phyloP scores from a whole-genome alignment of 2,888 invertebrate species.

The Hypomecis atomaria region DNA sequence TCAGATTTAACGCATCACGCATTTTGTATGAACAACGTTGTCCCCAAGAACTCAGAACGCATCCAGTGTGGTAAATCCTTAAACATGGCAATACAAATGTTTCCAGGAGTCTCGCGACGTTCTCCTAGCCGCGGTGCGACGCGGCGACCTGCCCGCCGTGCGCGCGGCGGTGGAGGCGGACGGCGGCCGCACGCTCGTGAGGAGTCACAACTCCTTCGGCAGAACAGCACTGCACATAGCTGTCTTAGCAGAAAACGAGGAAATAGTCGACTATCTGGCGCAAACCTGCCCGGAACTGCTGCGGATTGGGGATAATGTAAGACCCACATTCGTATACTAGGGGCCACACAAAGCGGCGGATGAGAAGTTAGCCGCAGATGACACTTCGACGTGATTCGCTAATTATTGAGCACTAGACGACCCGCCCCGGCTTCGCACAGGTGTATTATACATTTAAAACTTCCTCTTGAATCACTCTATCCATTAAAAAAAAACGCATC shows the following conservation, averaged over 20 bases:
- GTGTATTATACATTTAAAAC: too few relatives aligned
- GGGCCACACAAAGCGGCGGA: too few relatives aligned
- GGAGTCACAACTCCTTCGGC: conserved; percentile 87
- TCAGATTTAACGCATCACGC: too few relatives aligned
- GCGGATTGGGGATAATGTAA: conserved; percentile 93
- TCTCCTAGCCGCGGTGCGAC: conserved; percentile 88
- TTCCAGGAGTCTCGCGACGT: conserved; percentile 90
- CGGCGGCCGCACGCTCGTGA: conserved; percentile 71
- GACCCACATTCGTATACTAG: conserved; percentile 48
- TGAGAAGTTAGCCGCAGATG: too few relatives aligned
- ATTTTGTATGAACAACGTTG: too few relatives aligned
- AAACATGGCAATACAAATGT: neutral
- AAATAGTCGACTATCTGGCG: conserved; percentile 91
- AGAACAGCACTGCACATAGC: conserved; percentile 94
- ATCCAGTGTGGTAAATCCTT: too few relatives aligned
- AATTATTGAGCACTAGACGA: too few relatives aligned
- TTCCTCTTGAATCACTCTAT: too few relatives aligned
- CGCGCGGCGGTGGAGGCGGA: conserved; percentile 83
- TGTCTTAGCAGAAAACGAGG: conserved; percentile 92
- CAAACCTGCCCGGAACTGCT: conserved; percentile 89
- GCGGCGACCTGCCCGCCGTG: conserved; percentile 86
- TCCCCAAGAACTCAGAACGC: too few relatives aligned
- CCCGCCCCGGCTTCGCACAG: too few relatives aligned
- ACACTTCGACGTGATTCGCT: too few relatives aligned
- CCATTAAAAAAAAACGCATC: too few relatives aligned